These are phyloP conservation scores for Proisotoma minuta DNA, from an alignment of 2,888 invertebrate genomes.

Conservation along the genomic window DNA sequence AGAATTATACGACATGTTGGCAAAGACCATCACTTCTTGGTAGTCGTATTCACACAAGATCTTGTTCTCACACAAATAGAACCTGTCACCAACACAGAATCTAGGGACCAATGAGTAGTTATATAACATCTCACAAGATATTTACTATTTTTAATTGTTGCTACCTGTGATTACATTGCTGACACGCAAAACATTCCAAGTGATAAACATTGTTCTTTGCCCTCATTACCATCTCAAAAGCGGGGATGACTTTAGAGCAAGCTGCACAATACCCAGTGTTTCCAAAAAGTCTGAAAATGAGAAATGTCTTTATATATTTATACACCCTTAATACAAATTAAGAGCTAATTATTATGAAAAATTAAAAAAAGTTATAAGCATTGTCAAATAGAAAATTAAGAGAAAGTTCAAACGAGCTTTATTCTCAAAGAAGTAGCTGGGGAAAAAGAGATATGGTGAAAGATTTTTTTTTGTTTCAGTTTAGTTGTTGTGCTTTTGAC, in stretches of 20 bases:
- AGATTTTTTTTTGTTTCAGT: no score
- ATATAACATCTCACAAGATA: no score
- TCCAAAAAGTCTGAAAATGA: conserved; percentile 72
- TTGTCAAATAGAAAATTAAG: no score
- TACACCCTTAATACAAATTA: no score
- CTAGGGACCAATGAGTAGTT: no score
- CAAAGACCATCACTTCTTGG: conserved; percentile 83
- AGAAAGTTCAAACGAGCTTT: no score
- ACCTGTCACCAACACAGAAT: conserved; percentile 91
- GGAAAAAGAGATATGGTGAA: no score
- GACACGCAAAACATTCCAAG: conserved; percentile 95
- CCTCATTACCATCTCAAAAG: conserved; percentile 99
- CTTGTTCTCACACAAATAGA: conserved; percentile 89
- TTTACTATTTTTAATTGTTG: no score
- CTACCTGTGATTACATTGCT: conserved; percentile 96
- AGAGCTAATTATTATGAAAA: no score
- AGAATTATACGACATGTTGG: conserved; percentile 80
- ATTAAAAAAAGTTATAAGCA: no score
- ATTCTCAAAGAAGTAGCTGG: no score
- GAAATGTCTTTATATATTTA: no score
- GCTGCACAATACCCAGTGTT: conserved; percentile 84
- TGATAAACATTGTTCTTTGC: conserved; percentile 96
- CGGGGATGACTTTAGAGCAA: conserved; percentile 95
- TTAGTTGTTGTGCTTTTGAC: conserved; percentile 47
- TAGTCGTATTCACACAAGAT: conserved; percentile 92